phyloP scores from a whole-genome alignment of 2,797 vertebrate species.

The Coccyzus lansbergi region DNA sequence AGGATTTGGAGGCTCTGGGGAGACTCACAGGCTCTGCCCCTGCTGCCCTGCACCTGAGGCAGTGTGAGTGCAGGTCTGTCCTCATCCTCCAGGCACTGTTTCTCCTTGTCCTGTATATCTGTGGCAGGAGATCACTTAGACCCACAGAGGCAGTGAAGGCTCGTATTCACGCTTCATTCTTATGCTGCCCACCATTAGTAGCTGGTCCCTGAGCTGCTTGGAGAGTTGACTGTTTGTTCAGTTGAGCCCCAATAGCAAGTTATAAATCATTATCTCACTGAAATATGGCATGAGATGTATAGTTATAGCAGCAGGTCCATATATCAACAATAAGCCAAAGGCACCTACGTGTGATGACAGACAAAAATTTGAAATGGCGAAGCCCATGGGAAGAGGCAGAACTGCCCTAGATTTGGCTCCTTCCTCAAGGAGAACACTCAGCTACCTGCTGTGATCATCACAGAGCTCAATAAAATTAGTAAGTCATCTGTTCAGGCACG shows the following conservation, averaged over 20 bases:
- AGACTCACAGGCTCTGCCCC: background rate
- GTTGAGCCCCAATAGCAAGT: background rate
- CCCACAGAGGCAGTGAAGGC: background rate
- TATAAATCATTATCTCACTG: background rate
- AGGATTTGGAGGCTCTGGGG: background rate
- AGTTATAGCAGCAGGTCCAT: rapidly evolving
- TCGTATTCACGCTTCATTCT: background rate
- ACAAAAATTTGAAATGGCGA: background rate
- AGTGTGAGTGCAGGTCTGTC: rapidly evolving
- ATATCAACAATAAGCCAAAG: rapidly evolving
- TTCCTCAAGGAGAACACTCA: rapidly evolving
- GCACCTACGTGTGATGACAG: background rate
- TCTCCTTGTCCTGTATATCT: background rate
- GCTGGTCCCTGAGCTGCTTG: background rate
- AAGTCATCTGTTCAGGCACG: background rate
- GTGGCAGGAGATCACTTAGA: rapidly evolving
- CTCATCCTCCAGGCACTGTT: rapidly evolving
- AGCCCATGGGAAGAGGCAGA: background rate
- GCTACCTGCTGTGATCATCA: background rate
- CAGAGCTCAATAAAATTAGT: background rate
- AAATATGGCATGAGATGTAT: rapidly evolving
- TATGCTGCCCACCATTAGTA: background rate
- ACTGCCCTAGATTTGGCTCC: background rate
- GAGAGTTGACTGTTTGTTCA: rapidly evolving
- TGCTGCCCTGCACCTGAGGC: rapidly evolving